phyloP scores from a whole-genome alignment of 1,140 invertebrate species.

The Drosophila biarmipes region DNA sequence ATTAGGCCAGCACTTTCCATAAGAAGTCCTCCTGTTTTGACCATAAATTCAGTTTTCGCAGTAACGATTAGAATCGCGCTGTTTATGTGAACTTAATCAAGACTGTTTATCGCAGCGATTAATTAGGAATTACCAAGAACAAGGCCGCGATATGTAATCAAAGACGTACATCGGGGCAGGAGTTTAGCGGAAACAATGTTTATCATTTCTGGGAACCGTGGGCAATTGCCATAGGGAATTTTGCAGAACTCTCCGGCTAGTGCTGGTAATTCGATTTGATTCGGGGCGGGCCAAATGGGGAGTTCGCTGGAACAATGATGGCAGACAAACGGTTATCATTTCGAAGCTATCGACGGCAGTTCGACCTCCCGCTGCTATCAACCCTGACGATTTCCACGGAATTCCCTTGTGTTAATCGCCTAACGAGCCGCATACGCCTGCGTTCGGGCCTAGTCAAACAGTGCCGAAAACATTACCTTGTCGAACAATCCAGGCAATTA shows the following conservation, averaged over 20 bases:
- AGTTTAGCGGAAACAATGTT: slow-evolving; percentile 23
- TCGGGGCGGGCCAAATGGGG: slow-evolving; percentile 8
- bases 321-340: background rate
- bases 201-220: slow-evolving; percentile 40
- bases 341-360: slow-evolving; percentile 14
- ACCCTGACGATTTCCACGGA: slow-evolving; percentile 26
- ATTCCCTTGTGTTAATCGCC: slow-evolving; percentile 48
- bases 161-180: background rate
- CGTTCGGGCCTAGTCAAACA: slow-evolving; percentile 41
- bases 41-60: slow-evolving; percentile 15
- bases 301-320: slow-evolving; percentile 33
- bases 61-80: slow-evolving; percentile 23
- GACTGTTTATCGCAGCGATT: slow-evolving; percentile 28
- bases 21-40: slow-evolving; percentile 7
- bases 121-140: slow-evolving; percentile 20
- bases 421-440: slow-evolving; percentile 6
- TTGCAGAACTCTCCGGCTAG: slow-evolving; percentile 18
- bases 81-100: slow-evolving; percentile 13
- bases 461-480: slow-evolving; percentile 21
- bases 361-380: slow-evolving; percentile 5
- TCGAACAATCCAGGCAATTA: slow-evolving; percentile 50
- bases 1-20: background rate
- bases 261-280: slow-evolving; percentile 12
- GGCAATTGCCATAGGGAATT: slow-evolving; percentile 19
- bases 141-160: slow-evolving; percentile 21